These are phyloP conservation scores for Phodopus roborovskii DNA, from an alignment of 2,113 vertebrate genomes.

Conservation along the genomic window DNA sequence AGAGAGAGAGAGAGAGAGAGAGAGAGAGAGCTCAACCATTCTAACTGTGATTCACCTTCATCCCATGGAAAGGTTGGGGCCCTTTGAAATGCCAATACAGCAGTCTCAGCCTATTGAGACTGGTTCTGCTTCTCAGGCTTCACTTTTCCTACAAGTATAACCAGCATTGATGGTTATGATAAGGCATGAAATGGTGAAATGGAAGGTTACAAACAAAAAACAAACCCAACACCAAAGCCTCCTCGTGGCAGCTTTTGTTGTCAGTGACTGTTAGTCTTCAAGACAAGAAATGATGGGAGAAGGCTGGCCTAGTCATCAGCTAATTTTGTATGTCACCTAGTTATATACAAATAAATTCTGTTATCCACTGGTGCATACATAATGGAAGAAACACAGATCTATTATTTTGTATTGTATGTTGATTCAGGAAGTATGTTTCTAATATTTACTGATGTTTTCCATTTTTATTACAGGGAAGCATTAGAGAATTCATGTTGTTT, in stretches of 20 bases:
- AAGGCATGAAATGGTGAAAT: background rate
- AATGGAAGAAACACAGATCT: background rate
- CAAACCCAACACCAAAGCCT: background rate
- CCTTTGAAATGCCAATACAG: background rate
- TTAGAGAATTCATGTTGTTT: background rate
- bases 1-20: no score
- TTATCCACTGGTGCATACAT: background rate
- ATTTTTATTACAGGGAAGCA: background rate
- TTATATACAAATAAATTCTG: background rate
- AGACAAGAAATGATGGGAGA: background rate
- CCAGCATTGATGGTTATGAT: no score
- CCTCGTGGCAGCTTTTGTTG: background rate
- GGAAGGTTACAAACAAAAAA: background rate
- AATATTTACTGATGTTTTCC: background rate
- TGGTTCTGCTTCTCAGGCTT: background rate
- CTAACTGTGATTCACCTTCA: background rate
- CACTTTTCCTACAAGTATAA: background rate
- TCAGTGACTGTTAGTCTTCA: no score
- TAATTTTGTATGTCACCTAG: background rate
- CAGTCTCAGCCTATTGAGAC: background rate
- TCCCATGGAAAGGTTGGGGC: background rate
- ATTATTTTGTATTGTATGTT: slow-evolving; percentile 3
- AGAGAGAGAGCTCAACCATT: background rate
- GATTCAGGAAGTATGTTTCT: background rate
- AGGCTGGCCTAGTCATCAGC: background rate